phyloP scores from a whole-genome alignment of 2,888 invertebrate genomes.

The Rhopalosiphum nymphaeae region DNA sequence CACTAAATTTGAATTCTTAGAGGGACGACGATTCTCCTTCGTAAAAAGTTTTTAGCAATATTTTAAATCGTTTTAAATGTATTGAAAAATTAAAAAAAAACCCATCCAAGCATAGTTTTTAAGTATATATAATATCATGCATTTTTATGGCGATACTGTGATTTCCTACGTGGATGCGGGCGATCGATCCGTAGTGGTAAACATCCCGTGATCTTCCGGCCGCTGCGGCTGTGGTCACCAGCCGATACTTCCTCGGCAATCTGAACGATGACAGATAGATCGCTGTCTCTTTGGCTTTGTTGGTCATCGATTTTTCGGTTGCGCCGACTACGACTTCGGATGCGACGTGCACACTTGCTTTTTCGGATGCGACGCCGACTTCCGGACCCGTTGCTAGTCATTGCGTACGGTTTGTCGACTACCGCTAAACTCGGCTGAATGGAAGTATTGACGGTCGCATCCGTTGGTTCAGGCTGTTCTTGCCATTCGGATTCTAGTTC shows the following conservation, averaged over 20 bases:
- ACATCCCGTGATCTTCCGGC: not conserved
- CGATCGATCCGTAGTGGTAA: not conserved
- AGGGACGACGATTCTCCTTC: not conserved
- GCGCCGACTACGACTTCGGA: not conserved
- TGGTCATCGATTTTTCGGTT: not conserved
- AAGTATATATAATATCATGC: not conserved
- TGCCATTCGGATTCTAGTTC: not conserved
- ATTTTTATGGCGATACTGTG: not conserved
- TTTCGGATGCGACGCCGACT: not conserved
- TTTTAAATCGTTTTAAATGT: too few relatives aligned
- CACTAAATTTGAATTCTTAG: not conserved
- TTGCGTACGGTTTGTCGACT: not conserved
- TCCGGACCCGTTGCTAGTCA: not conserved
- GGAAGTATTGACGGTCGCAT: not conserved
- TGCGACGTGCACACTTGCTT: not conserved
- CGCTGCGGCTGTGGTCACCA: not conserved
- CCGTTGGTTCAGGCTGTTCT: not conserved
- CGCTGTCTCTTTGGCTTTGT: too few relatives aligned
- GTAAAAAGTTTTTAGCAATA: not conserved
- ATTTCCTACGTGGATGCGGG: not conserved
- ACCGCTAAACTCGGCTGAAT: not conserved
- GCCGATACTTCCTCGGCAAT: not conserved
- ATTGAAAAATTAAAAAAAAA: not conserved
- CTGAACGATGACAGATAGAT: not conserved
- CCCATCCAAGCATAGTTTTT: not conserved